Evolutionary conservation across 2,888 invertebrate genomes (phyloP), one percentile per base, ranked within the genome.

Genomic region (Lapara coniferarum): DNA sequence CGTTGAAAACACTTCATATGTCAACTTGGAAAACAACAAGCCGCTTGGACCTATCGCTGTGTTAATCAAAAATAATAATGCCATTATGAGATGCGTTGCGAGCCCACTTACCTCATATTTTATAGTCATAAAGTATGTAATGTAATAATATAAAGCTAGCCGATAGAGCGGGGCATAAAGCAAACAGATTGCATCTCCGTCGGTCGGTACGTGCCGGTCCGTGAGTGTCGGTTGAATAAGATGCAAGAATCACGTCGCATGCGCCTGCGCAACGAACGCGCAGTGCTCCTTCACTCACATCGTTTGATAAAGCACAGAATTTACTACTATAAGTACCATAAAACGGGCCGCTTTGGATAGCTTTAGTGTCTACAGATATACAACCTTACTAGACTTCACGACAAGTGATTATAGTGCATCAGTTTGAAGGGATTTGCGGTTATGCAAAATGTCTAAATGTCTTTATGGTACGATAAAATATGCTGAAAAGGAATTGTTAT

Each of bases 181-280:
- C 84, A 89, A 86, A 85, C 83, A 88, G 92, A 92, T 92, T 90
- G 83, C 88, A 92, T 92, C 92, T 86, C 76, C 78, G 75, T 73
- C 73, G 76, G 79, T 80, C 78, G 74, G 80, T 81, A 84, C 85
- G 87, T 86, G 87, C 79, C 77, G 76, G 75, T 74, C 57, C 71
- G 75, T 72, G 75, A 84, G 79, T 68, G 70, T 71, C 70, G 69
- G 67, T 71, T 70, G 73, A 69, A 69, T 71, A 71, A 73, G 63
- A 71, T 69, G 69, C 68, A 71, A 70, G 58, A 66, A 71, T 68
- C 66, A 70, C 66, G 53, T 70, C 70, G 30, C 56, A 30, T 19
- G 46, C 46, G 63, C 63, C 7, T 25, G 30, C 30, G 37, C 52
- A 25, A 14, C 49, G 53, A n/a, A 10, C 51, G 49, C 49, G 66